A percentile compares a stretch with the other conserved stretches of the same genome.
Evolutionary conservation across 2,113 vertebrate genomes (phyloP).

Genomic region (Penelope pileata): DNA sequence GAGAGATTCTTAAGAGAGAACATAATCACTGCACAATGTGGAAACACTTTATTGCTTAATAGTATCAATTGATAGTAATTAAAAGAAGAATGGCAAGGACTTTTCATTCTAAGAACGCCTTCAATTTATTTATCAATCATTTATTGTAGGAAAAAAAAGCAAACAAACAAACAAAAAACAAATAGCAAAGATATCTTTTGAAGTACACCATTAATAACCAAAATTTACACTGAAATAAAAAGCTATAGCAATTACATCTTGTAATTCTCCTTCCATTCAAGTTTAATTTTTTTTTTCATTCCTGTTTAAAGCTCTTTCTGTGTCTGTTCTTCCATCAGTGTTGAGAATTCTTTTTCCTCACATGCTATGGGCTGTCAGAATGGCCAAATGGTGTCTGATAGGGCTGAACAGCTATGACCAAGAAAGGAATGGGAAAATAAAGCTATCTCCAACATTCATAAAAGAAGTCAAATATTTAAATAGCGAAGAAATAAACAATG

Average conservation of each 20-base stretch:
- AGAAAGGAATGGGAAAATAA: background rate
- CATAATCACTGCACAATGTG: background rate
- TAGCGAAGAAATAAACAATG: background rate
- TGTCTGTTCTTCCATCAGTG: background rate
- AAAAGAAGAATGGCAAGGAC: background rate
- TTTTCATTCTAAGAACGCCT: background rate
- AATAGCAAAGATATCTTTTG: background rate
- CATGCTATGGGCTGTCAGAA: background rate
- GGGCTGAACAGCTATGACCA: background rate
- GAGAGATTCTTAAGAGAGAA: background rate
- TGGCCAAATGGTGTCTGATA: background rate
- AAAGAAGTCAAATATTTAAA: background rate
- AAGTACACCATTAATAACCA: background rate
- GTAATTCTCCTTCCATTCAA: background rate
- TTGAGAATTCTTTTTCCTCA: background rate
- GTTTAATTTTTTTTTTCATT: background rate
- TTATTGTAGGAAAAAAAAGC: background rate
- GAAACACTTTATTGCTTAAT: background rate
- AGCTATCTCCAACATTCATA: background rate
- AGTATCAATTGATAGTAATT: background rate
- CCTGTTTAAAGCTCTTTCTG: background rate
- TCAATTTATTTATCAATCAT: background rate
- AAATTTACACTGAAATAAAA: background rate
- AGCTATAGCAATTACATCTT: background rate
- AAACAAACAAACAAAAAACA: accelerated